Evolutionary conservation across 2,113 vertebrate species (phyloP), one percentile per base, ranked within the genome.

Genomic region (Elgaria multicarinata): DNA sequence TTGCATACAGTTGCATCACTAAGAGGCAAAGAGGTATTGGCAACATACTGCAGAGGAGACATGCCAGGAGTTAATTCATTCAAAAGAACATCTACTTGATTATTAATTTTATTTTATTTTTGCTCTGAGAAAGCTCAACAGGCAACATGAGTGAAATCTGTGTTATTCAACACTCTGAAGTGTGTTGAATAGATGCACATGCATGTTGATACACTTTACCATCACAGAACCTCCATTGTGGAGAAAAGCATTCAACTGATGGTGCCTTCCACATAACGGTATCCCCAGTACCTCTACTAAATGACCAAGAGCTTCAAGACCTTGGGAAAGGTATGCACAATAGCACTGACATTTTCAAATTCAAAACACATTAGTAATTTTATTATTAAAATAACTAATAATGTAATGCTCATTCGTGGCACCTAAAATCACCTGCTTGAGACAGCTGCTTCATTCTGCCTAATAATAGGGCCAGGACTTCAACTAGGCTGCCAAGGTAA

Each of bases 21-120:
- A 88, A 74, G 78, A 82, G 78, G 22, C 69, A 74, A 71, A 81
- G 75, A 80, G 22, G 24, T 58, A 72, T 28, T 26, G 66, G 67
- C 50, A 88, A 74, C 28, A 89, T 10, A 18, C 3, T 74, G 4
- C 8, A 83, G 31, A 46, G 39, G 33, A 87, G 75, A 64, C 58
- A 89, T 36, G 79, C 79, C 87, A 64, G 44, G 39, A 75, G 18
- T 66, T 78, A 44, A 33, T 77, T 86, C 36, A 78, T 64, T 77
- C 74, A 87, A 77, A 78, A 33, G 3, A 87, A 66, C 6, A 62
- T 71, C 36, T 67, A 22, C 10, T 66, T 82, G 67, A 14, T 46
- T n/a, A 83, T 69, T 87, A 79, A 87, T 83, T 89, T n/a, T n/a
- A n/a, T n/a, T n/a, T n/a, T n/a, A n/a, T n/a, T 39, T 83, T 42